A percentile compares a stretch with the other conserved stretches of the same genome.
Conservation (phyloP, 2,797 vertebrate genomes). For the Okamejei kenojei region DNA sequence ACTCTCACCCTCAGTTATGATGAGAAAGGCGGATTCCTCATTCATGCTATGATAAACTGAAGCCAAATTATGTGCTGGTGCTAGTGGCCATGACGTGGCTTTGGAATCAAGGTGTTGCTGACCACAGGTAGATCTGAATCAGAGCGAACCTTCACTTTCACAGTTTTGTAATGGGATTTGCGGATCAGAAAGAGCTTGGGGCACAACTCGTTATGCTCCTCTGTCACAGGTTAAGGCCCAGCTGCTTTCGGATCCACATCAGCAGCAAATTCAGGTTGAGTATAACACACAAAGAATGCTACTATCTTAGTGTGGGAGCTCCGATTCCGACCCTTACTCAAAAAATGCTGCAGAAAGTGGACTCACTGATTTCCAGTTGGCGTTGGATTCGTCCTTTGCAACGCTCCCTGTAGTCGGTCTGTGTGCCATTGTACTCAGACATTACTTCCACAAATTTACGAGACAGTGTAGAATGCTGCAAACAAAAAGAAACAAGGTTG, state of each 20-base stretch:
- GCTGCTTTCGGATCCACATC: background rate
- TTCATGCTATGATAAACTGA: background rate
- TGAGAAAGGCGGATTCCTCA: background rate
- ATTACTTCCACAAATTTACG: constrained; percentile 97
- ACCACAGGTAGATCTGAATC: background rate
- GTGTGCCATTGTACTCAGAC: constrained; percentile 91
- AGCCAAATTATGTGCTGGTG: background rate
- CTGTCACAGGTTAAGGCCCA: background rate
- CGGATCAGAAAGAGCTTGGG: background rate
- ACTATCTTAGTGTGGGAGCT: background rate
- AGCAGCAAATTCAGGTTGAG: background rate
- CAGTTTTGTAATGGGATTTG: background rate
- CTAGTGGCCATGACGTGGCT: too few species aligned
- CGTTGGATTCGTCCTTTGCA: constrained; percentile 94
- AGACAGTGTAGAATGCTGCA: constrained; percentile 86
- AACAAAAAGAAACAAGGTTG: background rate
- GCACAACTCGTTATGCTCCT: background rate
- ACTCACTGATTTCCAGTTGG: constrained; percentile 96
- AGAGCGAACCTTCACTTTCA: background rate
- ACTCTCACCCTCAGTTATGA: background rate
- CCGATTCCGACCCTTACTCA: background rate
- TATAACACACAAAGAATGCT: background rate
- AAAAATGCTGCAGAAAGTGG: background rate
- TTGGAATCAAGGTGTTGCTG: background rate
- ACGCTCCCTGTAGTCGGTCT: constrained; percentile 91